These are phyloP conservation scores for Morone saxatilis DNA, from an alignment of 2,113 vertebrate species.

Conservation along the genomic window DNA sequence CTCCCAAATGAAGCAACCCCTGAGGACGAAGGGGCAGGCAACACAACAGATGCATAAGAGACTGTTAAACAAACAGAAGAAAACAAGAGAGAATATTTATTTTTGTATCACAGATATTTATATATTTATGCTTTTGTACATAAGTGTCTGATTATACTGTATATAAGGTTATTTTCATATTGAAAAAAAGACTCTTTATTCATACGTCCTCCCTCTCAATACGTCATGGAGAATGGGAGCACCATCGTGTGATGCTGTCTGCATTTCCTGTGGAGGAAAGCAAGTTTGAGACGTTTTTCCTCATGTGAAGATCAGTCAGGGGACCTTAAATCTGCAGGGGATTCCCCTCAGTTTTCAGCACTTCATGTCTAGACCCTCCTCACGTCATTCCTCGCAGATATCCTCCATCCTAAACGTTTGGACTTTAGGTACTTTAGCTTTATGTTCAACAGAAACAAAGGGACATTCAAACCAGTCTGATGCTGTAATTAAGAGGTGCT, in stretches of 20 bases:
- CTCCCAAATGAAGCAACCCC: slow-evolving; percentile 58
- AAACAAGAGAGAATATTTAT: slow-evolving; percentile 94
- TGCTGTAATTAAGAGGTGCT: slow-evolving; percentile 54
- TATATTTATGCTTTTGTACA: slow-evolving; percentile 99
- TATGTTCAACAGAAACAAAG: slow-evolving; percentile 56
- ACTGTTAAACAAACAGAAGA: slow-evolving; percentile 80
- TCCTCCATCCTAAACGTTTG: slow-evolving; percentile 33
- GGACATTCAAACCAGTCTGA: slow-evolving; percentile 48
- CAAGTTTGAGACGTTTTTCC: slow-evolving; percentile 40
- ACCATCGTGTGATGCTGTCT: slow-evolving; percentile 35
- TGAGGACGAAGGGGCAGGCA: slow-evolving; percentile 56
- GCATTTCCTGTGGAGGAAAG: slow-evolving; percentile 41
- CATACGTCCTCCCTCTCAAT: slow-evolving; percentile 21
- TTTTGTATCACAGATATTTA: slow-evolving; percentile 99
- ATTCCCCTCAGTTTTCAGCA: slow-evolving; percentile 56
- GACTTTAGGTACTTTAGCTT: slow-evolving; percentile 57
- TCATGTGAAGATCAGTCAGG: slow-evolving; percentile 28
- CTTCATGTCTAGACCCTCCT: slow-evolving; percentile 51
- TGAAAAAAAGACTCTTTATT: slow-evolving; percentile 76
- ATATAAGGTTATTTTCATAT: slow-evolving; percentile 86
- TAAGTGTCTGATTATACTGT: slow-evolving; percentile 90
- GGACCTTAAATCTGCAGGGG: slow-evolving; percentile 13
- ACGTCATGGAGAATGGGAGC: slow-evolving; percentile 60
- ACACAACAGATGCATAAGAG: slow-evolving; percentile 72
- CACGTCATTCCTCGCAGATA: slow-evolving; percentile 44